Base-by-base conservation (phyloP, 2,888 invertebrate genomes). In the Artemia sp. region DNA sequence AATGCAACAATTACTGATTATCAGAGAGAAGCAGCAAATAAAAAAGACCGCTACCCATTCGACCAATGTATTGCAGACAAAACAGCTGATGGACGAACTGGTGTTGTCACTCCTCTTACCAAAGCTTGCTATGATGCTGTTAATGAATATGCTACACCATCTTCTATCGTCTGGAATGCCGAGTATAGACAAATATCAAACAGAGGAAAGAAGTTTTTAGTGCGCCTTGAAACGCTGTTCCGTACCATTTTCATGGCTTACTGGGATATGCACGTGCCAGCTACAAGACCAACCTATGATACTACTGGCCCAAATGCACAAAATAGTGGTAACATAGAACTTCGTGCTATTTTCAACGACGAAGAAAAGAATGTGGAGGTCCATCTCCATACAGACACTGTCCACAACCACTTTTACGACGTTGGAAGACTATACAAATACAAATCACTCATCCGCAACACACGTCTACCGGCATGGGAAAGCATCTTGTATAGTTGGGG, bases 371-470 rank as follows among this genome's bases (percentile, higher is more conserved):
- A 58, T 10, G 71, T 71, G 38, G 71, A 71, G 38, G n/a, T 71
- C 19, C 71, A 71, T 51, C 66, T 71, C 12, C 71, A 71, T 50
- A 71, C 71, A 12, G 71, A 69, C 53, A 8, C 51, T 11, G 38
- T 71, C 51, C 71, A 71, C 71, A 71, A 69, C 67, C 71, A 71
- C 53, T 71, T 66, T 69, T 53, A 69, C 52, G 67, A 71, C 67
- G 71, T 71, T 9, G 71, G 69, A 14, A 53, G 69, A 50, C 67
- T 71, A n/a, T 66, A 67, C 19, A 66, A 66, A 12, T 52, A 67
- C 24, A 51, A 51, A n/a, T 53, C 51, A 19, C 51, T 66, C 19
- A 8, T 69, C 38, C 71, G 71, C 14, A 71, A 69, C 67, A 69
- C 69, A n/a, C 69, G 71, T 52, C 67, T 71, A 14, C 71, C 66